A percentile compares a stretch with the other conserved stretches of the same genome.
phyloP scores from a whole-genome alignment of 2,797 vertebrate species.

The Falco columbarius region DNA sequence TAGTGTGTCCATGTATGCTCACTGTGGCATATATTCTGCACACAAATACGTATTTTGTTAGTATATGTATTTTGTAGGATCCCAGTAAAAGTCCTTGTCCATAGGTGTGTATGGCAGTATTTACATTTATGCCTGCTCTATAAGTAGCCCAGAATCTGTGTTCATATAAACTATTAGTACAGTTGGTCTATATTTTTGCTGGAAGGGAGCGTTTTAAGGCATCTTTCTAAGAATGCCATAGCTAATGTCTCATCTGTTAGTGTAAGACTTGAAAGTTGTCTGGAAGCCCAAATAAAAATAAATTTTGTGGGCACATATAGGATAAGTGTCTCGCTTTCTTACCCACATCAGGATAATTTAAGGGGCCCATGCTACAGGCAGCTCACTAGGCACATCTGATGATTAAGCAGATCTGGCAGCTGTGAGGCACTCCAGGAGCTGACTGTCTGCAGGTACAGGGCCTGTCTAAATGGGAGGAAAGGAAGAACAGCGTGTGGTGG shows the following conservation, averaged over 20 bases:
- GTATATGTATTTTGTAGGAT: neutral
- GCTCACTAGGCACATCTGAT: neutral
- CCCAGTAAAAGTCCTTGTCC: neutral
- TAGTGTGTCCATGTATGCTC: neutral
- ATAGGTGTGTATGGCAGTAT: neutral
- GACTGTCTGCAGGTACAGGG: neutral
- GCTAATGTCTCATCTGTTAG: neutral
- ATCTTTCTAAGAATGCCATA: neutral
- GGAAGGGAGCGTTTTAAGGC: neutral
- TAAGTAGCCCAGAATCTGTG: neutral
- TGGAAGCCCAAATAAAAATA: neutral
- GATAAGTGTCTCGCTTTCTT: neutral
- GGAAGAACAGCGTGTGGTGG: neutral
- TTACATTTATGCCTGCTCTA: neutral
- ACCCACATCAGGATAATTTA: neutral
- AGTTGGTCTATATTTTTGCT: neutral
- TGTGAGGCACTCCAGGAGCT: neutral
- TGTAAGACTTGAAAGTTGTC: neutral
- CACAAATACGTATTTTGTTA: neutral
- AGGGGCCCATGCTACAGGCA: neutral
- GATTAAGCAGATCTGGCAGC: neutral
- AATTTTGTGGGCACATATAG: neutral
- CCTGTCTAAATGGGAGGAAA: neutral
- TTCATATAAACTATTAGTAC: neutral
- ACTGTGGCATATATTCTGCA: neutral